phyloP scores from a whole-genome alignment of 2,113 vertebrate species.

The Odontophorus gujanensis region DNA sequence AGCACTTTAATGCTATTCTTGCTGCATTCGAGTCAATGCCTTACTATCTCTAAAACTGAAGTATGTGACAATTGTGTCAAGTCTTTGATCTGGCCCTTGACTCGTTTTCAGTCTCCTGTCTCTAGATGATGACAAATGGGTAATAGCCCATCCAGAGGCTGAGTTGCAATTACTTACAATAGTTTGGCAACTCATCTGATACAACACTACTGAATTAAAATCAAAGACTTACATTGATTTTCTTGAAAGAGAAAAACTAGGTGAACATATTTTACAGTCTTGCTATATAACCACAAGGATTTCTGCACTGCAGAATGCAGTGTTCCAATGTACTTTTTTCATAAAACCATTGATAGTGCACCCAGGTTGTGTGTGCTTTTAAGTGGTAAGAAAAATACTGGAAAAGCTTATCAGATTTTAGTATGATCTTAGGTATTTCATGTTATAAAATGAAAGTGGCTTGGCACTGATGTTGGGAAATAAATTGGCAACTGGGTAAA shows the following conservation, averaged over 20 bases:
- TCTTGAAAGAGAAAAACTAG: not conserved
- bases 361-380: no score
- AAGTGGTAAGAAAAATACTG: not conserved
- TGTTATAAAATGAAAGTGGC: not conserved
- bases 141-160: not conserved
- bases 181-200: not conserved
- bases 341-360: not conserved
- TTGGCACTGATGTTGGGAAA: not conserved
- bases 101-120: not conserved
- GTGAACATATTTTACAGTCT: not conserved
- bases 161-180: not conserved
- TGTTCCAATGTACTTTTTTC: not conserved
- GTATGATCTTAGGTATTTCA: not conserved
- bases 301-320: not conserved
- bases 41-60: not conserved
- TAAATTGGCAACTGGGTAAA: not conserved
- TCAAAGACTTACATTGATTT: not conserved
- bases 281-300: not conserved
- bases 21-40: not conserved
- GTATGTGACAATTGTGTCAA: not conserved
- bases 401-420: not conserved
- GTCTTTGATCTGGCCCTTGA: not conserved
- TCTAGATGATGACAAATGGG: not conserved
- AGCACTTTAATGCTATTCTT: not conserved
- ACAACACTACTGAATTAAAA: not conserved